A percentile compares a stretch with the other conserved stretches of the same genome.
Evolutionary conservation across 1,140 invertebrate species (phyloP).

Genomic region (Sinella curviseta): DNA sequence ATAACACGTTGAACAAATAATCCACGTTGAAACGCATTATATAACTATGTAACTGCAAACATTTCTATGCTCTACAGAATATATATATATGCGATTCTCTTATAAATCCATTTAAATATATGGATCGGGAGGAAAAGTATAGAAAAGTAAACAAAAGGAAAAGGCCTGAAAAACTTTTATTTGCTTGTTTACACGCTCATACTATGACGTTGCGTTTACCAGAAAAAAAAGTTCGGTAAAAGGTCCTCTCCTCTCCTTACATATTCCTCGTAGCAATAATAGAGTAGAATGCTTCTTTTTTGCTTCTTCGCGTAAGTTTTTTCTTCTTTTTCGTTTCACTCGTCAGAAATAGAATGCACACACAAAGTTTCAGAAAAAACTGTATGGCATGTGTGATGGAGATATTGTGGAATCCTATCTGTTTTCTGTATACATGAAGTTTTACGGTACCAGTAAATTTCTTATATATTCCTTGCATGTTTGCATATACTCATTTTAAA

Average conservation of each 20-base stretch:
- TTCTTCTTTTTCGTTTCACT: background rate
- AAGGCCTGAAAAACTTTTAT: slow-evolving; percentile 12
- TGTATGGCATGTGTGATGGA: too few relatives aligned
- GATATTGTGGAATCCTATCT: too few relatives aligned
- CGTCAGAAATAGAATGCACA: background rate
- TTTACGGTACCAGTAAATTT: too few relatives aligned
- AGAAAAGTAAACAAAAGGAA: slow-evolving; percentile 12
- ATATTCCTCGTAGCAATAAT: background rate
- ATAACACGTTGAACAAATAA: slow-evolving; percentile 19
- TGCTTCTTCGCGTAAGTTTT: background rate
- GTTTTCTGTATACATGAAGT: too few relatives aligned
- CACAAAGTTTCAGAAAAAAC: too few relatives aligned
- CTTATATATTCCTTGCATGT: too few relatives aligned
- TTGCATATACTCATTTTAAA: too few relatives aligned
- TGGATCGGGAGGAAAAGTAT: background rate
- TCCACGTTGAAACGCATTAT: background rate
- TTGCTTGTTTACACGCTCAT: slow-evolving; percentile 20
- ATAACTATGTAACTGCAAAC: background rate
- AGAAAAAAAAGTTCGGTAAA: slow-evolving; percentile 10
- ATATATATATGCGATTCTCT: background rate
- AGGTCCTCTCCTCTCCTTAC: background rate
- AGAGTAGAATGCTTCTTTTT: background rate
- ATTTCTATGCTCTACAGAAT: background rate
- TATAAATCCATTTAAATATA: too few relatives aligned
- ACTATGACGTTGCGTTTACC: background rate